Percentiles rank a stretch among this genome's conserved stretches.
These are phyloP conservation scores for Trissolcus basalis DNA, from an alignment of 1,140 invertebrate species.

Conservation along the genomic window DNA sequence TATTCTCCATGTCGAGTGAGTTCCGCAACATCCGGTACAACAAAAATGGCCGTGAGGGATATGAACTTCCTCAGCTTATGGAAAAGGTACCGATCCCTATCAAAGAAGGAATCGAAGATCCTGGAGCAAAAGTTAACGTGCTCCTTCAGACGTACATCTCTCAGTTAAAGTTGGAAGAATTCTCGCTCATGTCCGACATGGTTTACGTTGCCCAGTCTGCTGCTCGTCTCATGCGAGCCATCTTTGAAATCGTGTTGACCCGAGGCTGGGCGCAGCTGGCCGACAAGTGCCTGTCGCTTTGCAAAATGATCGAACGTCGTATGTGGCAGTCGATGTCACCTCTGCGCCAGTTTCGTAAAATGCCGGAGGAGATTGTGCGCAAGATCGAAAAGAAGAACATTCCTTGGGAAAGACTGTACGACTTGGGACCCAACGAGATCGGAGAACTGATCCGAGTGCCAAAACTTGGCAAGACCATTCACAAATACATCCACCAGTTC, in stretches of 20 bases:
- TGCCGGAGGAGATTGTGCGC: slow-evolving; percentile 98
- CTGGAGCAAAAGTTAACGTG: slow-evolving; percentile 97
- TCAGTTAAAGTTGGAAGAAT: slow-evolving; percentile 97
- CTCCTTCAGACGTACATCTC: slow-evolving; percentile 98
- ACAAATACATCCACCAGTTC: slow-evolving; percentile 98
- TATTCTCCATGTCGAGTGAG: slow-evolving; percentile 97
- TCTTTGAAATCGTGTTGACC: slow-evolving; percentile 95
- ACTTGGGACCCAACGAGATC: slow-evolving; percentile 97
- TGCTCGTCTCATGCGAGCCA: slow-evolving; percentile 94
- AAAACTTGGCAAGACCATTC: slow-evolving; percentile 97
- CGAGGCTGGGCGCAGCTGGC: slow-evolving; percentile 98
- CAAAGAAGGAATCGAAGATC: slow-evolving; percentile 99
- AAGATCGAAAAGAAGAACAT: slow-evolving; percentile 99
- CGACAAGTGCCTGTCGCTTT: slow-evolving; percentile 95
- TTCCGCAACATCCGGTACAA: slow-evolving; percentile 88
- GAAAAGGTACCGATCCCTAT: slow-evolving; percentile 99
- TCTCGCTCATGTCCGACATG: slow-evolving; percentile 99
- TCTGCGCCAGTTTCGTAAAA: slow-evolving; percentile 97
- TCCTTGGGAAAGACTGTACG: slow-evolving; percentile 95
- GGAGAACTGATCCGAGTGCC: slow-evolving; percentile 97
- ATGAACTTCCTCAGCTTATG: slow-evolving; percentile 98
- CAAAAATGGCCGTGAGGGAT: slow-evolving; percentile 98
- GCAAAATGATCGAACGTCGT: slow-evolving; percentile 98
- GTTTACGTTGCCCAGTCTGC: slow-evolving; percentile 99
- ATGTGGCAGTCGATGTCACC: slow-evolving; percentile 99